Evolutionary conservation across 2,888 invertebrate species (phyloP).

Genomic region (Chouioia cunea): DNA sequence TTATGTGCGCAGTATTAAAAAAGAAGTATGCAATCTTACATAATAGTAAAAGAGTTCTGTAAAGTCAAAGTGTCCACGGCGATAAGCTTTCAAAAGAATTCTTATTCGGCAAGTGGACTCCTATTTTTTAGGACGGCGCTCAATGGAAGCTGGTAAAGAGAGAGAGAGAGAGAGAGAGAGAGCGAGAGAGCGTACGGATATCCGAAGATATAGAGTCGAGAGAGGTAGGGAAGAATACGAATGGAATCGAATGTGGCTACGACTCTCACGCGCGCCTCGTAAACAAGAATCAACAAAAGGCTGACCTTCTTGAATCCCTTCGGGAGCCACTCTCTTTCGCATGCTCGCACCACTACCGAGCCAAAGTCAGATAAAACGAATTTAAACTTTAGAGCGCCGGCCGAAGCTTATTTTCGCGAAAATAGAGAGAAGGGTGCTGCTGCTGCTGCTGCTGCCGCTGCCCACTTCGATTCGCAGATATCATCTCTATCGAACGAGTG

Average conservation of each 20-base stretch:
- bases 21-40: no score
- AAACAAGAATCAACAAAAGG: constrained; percentile 67
- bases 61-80: no score
- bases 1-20: no score
- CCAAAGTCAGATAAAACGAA: no score
- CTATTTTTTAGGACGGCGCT: constrained; percentile 38
- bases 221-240: constrained; percentile 48
- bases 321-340: constrained; percentile 58
- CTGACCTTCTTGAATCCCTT: constrained; percentile 64
- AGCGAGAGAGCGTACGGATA: constrained; percentile 22
- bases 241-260: constrained; percentile 60
- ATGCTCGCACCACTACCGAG: constrained; percentile 54
- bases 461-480: constrained; percentile 54
- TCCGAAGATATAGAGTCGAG: constrained; percentile 47
- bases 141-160: no score
- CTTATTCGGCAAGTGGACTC: constrained; percentile 19
- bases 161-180: neutral
- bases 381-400: no score
- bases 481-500: constrained; percentile 55
- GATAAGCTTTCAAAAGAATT: constrained; percentile 7
- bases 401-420: constrained; percentile 16
- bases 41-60: no score
- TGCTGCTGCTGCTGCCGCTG: constrained; percentile 52
- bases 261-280: constrained; percentile 66
- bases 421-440: constrained; percentile 28